Conservation (phyloP, 2,888 invertebrate species). For the Trichogramma evanescens region DNA sequence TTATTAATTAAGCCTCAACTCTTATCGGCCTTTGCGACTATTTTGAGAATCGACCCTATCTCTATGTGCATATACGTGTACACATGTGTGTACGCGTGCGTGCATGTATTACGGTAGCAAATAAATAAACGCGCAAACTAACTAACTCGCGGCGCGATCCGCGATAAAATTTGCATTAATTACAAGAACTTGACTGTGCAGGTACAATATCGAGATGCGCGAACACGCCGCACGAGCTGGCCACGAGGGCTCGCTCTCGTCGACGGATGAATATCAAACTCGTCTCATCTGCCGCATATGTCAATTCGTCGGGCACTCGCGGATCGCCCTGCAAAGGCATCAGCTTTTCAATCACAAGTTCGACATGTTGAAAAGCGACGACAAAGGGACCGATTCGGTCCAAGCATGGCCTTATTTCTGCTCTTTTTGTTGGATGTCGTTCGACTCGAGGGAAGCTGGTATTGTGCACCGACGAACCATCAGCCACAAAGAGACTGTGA, state of each 20-base stretch:
- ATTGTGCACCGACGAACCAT: slow-evolving; percentile 60
- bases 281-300: slow-evolving; percentile 59
- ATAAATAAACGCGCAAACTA: background rate
- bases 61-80: too few species aligned
- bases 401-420: slow-evolving; percentile 54
- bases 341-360: slow-evolving; percentile 55
- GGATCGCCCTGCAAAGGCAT: slow-evolving; percentile 63
- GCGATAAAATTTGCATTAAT: background rate
- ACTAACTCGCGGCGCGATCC: background rate
- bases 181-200: slow-evolving; percentile 50
- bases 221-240: slow-evolving; percentile 53
- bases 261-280: slow-evolving; percentile 61
- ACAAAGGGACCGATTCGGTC: slow-evolving; percentile 8
- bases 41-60: too few species aligned
- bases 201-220: slow-evolving; percentile 68
- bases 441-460: slow-evolving; percentile 56
- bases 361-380: background rate
- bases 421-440: slow-evolving; percentile 60
- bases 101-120: too few species aligned
- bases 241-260: slow-evolving; percentile 51
- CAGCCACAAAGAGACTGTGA: slow-evolving; percentile 58
- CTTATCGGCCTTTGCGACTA: too few species aligned
- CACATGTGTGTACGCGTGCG: too few species aligned
- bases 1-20: background rate
- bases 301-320: slow-evolving; percentile 54